Evolutionary conservation across 2,113 vertebrate species (phyloP).

Genomic region (Protobothrops mucrosquamatus): DNA sequence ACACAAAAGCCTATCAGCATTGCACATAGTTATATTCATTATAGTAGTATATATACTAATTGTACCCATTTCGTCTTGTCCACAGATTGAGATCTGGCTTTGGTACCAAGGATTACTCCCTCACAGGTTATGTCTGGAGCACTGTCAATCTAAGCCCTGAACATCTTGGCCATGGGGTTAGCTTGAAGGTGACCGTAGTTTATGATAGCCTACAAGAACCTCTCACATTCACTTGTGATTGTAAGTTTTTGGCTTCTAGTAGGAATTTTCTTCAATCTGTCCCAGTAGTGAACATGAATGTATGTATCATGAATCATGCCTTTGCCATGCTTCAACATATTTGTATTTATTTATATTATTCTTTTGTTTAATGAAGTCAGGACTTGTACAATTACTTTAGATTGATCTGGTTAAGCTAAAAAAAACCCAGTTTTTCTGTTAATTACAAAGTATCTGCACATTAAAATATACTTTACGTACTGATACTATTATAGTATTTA

Average conservation of each 20-base stretch:
- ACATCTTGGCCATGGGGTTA: slow-evolving; percentile 80
- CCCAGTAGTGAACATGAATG: neutral
- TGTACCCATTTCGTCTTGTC: neutral
- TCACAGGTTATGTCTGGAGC: slow-evolving; percentile 87
- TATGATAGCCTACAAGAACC: slow-evolving; percentile 82
- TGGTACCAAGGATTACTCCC: slow-evolving; percentile 65
- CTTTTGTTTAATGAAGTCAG: neutral
- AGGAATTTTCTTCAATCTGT: neutral
- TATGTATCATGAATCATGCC: neutral
- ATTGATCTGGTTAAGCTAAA: neutral
- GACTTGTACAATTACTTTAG: neutral
- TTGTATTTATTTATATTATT: neutral
- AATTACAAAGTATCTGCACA: neutral
- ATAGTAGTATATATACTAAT: neutral
- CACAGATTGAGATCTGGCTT: slow-evolving; percentile 80
- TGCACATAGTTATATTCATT: neutral
- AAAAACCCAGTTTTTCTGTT: neutral
- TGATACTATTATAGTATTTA: neutral
- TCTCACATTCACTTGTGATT: slow-evolving; percentile 93
- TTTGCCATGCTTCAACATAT: neutral
- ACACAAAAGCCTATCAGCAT: neutral
- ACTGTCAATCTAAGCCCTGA: slow-evolving; percentile 78
- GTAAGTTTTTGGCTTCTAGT: slow-evolving; percentile 67
- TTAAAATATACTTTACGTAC: neutral
- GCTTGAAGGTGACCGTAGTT: slow-evolving; percentile 87